These are phyloP conservation scores for Leucoma salicis DNA, from an alignment of 2,888 invertebrate genomes.

Conservation along the genomic window DNA sequence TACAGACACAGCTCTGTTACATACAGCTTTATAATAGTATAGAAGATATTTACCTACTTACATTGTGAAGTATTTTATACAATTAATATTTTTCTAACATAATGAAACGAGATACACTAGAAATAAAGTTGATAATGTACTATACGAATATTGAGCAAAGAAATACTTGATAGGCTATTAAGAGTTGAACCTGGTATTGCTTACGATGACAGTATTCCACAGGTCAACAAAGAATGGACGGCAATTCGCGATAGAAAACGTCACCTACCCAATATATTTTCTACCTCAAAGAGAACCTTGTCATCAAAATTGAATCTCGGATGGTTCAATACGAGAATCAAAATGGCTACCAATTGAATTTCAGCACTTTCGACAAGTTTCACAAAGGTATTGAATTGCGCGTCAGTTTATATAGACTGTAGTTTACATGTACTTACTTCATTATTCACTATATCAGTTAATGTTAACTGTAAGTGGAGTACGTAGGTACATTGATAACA, in stretches of 20 bases:
- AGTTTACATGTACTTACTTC: constrained; percentile 13
- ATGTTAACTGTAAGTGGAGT: neutral
- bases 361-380: constrained; percentile 37
- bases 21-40: too few species aligned
- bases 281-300: constrained; percentile 38
- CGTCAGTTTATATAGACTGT: constrained; percentile 15
- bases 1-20: too few species aligned
- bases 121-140: constrained; percentile 34
- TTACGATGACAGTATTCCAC: neutral
- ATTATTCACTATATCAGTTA: constrained; percentile 12
- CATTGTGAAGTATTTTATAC: constrained; percentile 1
- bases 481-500: neutral
- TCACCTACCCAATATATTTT: constrained; percentile 35
- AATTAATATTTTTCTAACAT: constrained; percentile 3
- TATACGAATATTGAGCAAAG: constrained; percentile 19
- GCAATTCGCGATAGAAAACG: constrained; percentile 27
- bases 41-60: constrained; percentile 1
- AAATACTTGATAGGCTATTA: constrained; percentile 17
- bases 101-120: constrained; percentile 25
- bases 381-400: constrained; percentile 28
- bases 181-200: constrained; percentile 1
- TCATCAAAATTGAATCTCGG: constrained; percentile 40
- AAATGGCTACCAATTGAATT: constrained; percentile 46
- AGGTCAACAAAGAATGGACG: constrained; percentile 16
- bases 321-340: constrained; percentile 39